Evolutionary conservation across 2,888 invertebrate genomes (phyloP), one percentile per base, ranked within the genome.

Genomic region (Ophion slaviceki): DNA sequence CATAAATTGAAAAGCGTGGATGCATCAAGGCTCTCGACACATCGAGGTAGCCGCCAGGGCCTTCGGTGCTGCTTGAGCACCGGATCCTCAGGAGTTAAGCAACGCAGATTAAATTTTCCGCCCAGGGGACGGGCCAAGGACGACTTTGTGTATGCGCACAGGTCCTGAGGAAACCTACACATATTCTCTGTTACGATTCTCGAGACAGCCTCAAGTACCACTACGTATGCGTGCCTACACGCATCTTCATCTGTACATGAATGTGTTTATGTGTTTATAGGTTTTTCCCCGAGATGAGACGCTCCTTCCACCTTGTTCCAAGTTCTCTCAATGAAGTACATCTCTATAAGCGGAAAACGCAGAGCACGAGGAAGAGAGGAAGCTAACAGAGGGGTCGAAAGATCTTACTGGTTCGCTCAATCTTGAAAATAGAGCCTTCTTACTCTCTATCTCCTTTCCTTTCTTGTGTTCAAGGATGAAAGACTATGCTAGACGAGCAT

Each of bases 81-180:
- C 89, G 90, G 89, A 91, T 92, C 90, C 91, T 93, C 91, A 91
- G 87, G 89, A 90, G 90, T 92, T 91, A 90, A 92, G 92, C 91
- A 90, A 92, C 89, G 92, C 88, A 93, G 93, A 94, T 93, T 93
- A 93, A 91, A 93, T 93, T 92, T 93, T 92, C 92, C 90, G 90
- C 90, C 47, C 32, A 59, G 32, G 59, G 62, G 10, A 36, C 36
- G n/a, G 20, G 20, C 17, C 36, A 57, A 47, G 17, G 45, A 40
- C 71, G 62, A 45, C 77, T 71, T 61, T 76, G 61, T 62, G 32
- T 62, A 14, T 62, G 24, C 45, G 28, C 62, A 76, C 53, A n/a
- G 28, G n/a, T 32, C 32, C 53, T 32, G n/a, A 17, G 14, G 24
- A 40, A 57, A 40, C 45, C 17, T 62, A 20, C 45, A 47, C 45